These are phyloP conservation scores for Tetragonula carbonaria DNA, from an alignment of 2,888 invertebrate genomes.

Conservation along the genomic window DNA sequence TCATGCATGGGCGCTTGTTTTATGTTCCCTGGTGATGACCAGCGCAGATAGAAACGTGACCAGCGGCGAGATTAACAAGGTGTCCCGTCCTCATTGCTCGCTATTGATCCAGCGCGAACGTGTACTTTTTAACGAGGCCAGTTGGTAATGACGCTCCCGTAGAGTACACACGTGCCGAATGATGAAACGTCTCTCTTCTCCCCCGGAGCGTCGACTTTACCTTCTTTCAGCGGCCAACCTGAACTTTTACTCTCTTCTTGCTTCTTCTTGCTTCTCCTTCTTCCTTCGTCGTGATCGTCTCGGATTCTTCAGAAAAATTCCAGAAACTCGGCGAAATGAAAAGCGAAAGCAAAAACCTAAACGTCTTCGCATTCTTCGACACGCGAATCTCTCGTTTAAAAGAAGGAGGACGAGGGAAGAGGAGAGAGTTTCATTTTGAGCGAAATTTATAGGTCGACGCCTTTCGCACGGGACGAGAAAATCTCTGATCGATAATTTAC, in stretches of 20 bases:
- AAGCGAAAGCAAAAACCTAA: not conserved
- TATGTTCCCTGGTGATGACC: conserved; percentile 50
- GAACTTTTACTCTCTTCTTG: conserved; percentile 27
- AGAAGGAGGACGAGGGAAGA: not conserved
- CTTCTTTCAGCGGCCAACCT: conserved; percentile 37
- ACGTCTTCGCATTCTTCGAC: not conserved
- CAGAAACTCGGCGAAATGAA: not conserved
- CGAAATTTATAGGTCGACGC: conserved; percentile 28
- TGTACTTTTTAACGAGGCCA: conserved; percentile 67
- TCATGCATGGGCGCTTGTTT: conserved; percentile 34
- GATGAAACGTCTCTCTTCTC: conserved; percentile 42
- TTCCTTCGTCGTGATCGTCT: too few species aligned
- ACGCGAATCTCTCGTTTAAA: not conserved
- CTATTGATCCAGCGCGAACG: conserved; percentile 63
- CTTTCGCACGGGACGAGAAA: not conserved
- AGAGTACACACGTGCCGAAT: conserved; percentile 51
- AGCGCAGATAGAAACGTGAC: conserved; percentile 65
- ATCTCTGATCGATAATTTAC: conserved; percentile 44
- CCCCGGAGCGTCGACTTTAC: conserved; percentile 29
- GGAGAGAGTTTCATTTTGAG: not conserved
- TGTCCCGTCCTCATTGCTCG: conserved; percentile 58
- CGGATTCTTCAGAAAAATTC: not conserved
- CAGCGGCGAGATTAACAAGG: conserved; percentile 65
- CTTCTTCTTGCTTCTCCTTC: too few species aligned
- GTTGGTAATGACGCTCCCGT: conserved; percentile 54